phyloP scores from a whole-genome alignment of 2,113 vertebrate genomes.

The Neotragus pygmaeus region DNA sequence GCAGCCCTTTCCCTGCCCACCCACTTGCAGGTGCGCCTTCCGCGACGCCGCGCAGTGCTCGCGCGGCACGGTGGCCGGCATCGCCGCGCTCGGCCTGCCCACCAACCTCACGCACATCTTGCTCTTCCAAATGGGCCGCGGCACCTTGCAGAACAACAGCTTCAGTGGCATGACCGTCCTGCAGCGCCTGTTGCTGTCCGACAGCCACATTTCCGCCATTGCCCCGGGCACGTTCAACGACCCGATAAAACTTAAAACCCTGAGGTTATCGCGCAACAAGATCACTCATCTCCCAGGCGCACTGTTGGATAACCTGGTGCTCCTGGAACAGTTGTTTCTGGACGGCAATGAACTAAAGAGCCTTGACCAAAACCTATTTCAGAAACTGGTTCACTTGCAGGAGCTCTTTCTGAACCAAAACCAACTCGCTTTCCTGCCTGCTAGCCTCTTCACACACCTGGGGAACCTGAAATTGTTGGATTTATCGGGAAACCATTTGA shows the following conservation, averaged over 20 bases:
- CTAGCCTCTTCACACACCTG: conserved; percentile 78
- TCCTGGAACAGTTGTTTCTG: conserved; percentile 83
- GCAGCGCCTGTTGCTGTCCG: conserved; percentile 80
- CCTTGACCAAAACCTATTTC: conserved; percentile 77
- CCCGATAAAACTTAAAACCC: conserved; percentile 80
- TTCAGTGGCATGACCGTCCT: conserved; percentile 79
- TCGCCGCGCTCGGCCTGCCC: conserved; percentile 71
- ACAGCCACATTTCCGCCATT: conserved; percentile 81
- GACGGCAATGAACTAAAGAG: conserved; percentile 79
- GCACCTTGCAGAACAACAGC: conserved; percentile 74
- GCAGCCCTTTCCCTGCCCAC: conserved; percentile 67
- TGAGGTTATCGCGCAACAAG: conserved; percentile 82
- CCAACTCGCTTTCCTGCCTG: conserved; percentile 73
- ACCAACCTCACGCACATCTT: conserved; percentile 73
- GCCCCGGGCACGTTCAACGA: conserved; percentile 83
- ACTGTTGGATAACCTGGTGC: conserved; percentile 78
- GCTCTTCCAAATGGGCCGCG: conserved; percentile 70
- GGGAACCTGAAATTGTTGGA: conserved; percentile 82
- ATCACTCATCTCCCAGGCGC: conserved; percentile 78
- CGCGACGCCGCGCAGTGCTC: conserved; percentile 66
- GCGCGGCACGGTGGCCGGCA: conserved; percentile 42
- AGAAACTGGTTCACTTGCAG: conserved; percentile 75
- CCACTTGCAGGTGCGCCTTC: conserved; percentile 67
- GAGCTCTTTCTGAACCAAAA: conserved; percentile 85
- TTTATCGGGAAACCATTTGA: conserved; percentile 84